phyloP scores from a whole-genome alignment of 1,140 invertebrate genomes.

The Apis laboriosa region DNA sequence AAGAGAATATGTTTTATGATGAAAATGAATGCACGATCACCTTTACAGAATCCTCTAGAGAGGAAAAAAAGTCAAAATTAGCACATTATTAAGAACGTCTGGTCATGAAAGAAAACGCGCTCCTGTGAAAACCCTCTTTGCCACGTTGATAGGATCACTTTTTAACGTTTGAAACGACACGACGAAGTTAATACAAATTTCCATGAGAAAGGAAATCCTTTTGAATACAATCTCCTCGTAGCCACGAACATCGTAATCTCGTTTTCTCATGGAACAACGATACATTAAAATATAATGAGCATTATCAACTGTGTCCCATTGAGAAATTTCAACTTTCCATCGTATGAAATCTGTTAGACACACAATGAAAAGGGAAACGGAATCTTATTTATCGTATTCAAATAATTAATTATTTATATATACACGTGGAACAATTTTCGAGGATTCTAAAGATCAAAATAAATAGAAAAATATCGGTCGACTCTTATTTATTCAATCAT shows the following conservation, averaged over 20 bases:
- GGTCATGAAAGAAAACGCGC: neutral
- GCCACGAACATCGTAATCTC: neutral
- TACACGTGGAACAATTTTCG: too few species aligned
- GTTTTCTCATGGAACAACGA: neutral
- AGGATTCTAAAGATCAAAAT: too few species aligned
- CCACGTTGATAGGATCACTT: neutral
- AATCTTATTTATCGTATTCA: too few species aligned
- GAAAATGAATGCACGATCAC: too few species aligned
- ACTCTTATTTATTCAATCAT: too few species aligned
- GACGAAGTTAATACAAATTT: neutral
- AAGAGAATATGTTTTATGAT: too few species aligned
- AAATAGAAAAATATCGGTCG: too few species aligned
- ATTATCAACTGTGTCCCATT: neutral
- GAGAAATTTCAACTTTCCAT: constrained; percentile 1
- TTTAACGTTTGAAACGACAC: neutral
- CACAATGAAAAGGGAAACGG: too few species aligned
- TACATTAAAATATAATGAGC: constrained; percentile 19
- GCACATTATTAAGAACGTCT: neutral
- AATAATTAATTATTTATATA: too few species aligned
- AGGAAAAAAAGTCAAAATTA: neutral
- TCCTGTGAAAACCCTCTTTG: neutral
- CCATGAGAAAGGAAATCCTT: constrained; percentile 11
- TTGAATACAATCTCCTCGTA: neutral
- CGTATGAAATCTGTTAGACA: neutral
- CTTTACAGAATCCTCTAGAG: too few species aligned